Base-by-base conservation (phyloP, 2,797 vertebrate genomes). In the Caiman crocodilus region DNA sequence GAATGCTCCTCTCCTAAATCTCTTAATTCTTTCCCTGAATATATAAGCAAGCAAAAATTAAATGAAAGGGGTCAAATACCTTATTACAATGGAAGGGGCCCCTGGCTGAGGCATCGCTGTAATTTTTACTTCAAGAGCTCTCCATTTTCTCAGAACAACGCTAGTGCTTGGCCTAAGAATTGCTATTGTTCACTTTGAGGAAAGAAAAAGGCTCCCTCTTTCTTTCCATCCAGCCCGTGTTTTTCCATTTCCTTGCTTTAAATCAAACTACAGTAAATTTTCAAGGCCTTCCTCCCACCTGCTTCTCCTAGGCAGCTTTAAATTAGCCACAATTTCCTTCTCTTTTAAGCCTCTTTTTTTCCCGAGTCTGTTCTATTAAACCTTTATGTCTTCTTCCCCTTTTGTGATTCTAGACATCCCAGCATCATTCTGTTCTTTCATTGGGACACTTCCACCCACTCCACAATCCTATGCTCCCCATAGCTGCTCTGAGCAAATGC, bases 231-330 rank as follows among this genome's bases (percentile, higher is more conserved):
- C 90, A 90, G 78, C 87, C 73, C 95, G 93, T 94, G 91, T 96
- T 83, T 92, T 90, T 94, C 96, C 90, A 94, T 95, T 96, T 96
- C 84, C 94, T 93, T 88, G 92, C 84, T 93, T 94, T 94, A 86
- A 95, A 84, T 89, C 85, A 88, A 80, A 67, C 82, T 26, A 32
- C 14, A 73, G 79, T 76, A 94, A 94, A 94, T 64, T 85, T 94
- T 92, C 95, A 94, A 92, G 89, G 89, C 86, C 64, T 90, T 94
- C 95, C 83, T 90, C 78, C 92, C 93, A 96, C 95, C 95, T 92
- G 93, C 91, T 91, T 94, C 84, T 96, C 89, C 93, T 30, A 93
- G 87, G 59, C 89, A 55, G 87, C 58, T 94, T 94, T 94, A 95
- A 95, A 95, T 95, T 91, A 95, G 90, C 91, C 90, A 56, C 82